These are phyloP conservation scores for Aegotheles bennettii DNA, from an alignment of 2,113 vertebrate genomes.

Conservation along the genomic window DNA sequence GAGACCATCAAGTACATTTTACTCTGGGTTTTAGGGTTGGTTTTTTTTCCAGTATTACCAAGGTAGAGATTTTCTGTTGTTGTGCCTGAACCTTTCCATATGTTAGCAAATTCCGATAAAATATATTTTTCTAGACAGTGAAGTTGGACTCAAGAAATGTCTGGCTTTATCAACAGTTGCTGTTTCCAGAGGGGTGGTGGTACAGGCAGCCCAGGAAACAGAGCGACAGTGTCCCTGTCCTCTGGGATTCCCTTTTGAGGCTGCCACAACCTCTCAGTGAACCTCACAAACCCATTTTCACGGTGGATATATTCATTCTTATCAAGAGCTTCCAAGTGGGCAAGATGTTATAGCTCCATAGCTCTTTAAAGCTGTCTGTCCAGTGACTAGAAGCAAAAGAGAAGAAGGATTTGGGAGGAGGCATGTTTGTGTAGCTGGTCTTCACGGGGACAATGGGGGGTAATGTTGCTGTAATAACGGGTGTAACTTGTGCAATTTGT, in stretches of 20 bases:
- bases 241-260: background rate
- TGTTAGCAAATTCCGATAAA: background rate
- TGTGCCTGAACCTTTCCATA: background rate
- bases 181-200: background rate
- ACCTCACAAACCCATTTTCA: background rate
- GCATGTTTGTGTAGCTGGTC: background rate
- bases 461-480: background rate
- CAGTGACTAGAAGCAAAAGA: background rate
- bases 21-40: background rate
- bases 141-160: background rate
- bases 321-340: background rate
- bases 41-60: background rate
- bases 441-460: rapidly evolving
- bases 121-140: background rate
- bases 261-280: rapidly evolving
- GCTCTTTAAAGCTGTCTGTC: background rate
- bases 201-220: rapidly evolving
- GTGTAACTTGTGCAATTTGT: background rate
- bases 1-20: background rate
- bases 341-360: background rate
- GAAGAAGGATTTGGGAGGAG: background rate
- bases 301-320: background rate
- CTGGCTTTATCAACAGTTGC: background rate
- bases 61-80: background rate
- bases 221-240: background rate